Conservation (phyloP, 2,888 invertebrate species). For the Biston betularia region DNA sequence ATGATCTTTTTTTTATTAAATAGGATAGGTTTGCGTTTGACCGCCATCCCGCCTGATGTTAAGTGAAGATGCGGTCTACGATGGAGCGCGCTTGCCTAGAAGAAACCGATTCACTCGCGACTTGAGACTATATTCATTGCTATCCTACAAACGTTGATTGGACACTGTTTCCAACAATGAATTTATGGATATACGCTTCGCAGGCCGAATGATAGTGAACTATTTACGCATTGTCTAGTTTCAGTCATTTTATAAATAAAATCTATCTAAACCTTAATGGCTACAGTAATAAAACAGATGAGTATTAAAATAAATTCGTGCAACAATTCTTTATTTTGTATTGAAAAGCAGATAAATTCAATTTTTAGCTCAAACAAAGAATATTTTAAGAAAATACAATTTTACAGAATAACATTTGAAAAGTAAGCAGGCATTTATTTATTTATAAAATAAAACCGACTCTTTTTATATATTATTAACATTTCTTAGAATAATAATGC, state of each 20-base stretch:
- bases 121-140: too few relatives aligned
- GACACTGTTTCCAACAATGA: too few relatives aligned
- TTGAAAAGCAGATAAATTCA: constrained; percentile 1
- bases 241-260: neutral
- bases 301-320: neutral
- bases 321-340: neutral
- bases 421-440: constrained; percentile 68
- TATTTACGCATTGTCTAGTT: too few relatives aligned
- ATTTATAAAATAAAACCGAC: constrained; percentile 67
- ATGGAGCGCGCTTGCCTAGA: too few relatives aligned
- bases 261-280: neutral
- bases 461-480: constrained; percentile 53
- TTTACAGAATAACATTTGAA: constrained; percentile 36
- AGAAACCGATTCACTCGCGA: too few relatives aligned
- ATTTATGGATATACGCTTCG: too few relatives aligned
- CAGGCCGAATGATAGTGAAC: too few relatives aligned
- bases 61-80: too few relatives aligned
- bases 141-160: too few relatives aligned
- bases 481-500: constrained; percentile 66
- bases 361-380: neutral
- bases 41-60: too few relatives aligned
- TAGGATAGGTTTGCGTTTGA: too few relatives aligned
- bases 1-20: too few relatives aligned
- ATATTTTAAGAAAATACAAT: constrained; percentile 9
- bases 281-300: neutral